Evolutionary conservation across 2,113 vertebrate genomes (phyloP), one percentile per base, ranked within the genome.

Genomic region (Scolopax mira): DNA sequence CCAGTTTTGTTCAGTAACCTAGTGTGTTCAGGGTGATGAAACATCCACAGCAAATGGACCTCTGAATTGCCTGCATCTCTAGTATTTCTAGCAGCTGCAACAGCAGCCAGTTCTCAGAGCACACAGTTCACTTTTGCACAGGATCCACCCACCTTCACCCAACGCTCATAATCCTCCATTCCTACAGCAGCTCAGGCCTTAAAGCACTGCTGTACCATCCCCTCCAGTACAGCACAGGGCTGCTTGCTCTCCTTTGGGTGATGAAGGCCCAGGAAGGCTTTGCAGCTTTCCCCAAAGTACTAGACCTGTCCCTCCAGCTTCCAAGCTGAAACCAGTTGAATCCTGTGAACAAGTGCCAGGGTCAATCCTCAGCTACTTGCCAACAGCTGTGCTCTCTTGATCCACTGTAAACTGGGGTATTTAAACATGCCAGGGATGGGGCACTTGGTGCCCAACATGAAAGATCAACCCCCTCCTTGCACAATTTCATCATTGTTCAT

Each of bases 401-500:
- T 25, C 41, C 18, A 9, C 28, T 24, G 31, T 11, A 18, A 75
- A 54, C 21, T 10, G 19, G 6, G 62, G 4, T 21, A 62, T 15
- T 57, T 58, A 58, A 79, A 69, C 23, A 28, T 3, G 23, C 28
- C 1, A 5, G 65, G 39, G 31, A 39, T 8, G 6, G 17, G 15
- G 14, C 25, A 57, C 13, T 18, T 18, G 30, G n/a, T 28, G 31
- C 14, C 54, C 48, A 77, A 66, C 25, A 19, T 28, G 30, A 12
- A 37, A 60, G 55, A 44, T 35, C 35, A 64, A 27, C 3, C 19
- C 7, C 18, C 28, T 2, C 21, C 3, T 17, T 35, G 22, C 13
- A 0, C 3, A 57, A 41, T 14, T n/a, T 55, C 3, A 23, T 19
- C 33, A 28, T 54, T 3, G 0, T 14, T 9, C 15, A 12, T 2